Conservation (phyloP, 2,888 invertebrate species). For the Scaptomyza caliginosa region DNA sequence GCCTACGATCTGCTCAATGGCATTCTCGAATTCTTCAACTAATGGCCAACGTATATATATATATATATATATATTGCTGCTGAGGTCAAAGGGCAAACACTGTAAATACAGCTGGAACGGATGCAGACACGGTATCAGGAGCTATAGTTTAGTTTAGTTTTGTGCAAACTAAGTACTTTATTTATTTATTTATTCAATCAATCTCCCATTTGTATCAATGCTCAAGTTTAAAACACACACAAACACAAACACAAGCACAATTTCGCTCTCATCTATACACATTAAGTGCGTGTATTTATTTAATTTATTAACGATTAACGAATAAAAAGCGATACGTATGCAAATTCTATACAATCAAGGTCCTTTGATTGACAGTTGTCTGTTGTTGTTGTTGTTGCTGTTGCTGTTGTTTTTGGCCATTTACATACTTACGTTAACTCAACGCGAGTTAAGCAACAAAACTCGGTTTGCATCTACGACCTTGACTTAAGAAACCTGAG, state of each 20-base stretch:
- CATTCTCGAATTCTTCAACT: constrained; percentile 82
- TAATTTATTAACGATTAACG: not conserved
- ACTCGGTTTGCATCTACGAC: too few species aligned
- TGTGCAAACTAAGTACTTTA: not conserved
- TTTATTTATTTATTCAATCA: not conserved
- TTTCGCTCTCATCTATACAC: not conserved
- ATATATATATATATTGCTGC: constrained; percentile 78
- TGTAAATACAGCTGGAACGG: not conserved
- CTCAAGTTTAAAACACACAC: not conserved
- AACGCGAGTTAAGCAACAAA: too few species aligned
- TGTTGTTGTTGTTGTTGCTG: too few species aligned
- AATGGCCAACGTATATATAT: constrained; percentile 80
- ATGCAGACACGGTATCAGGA: constrained; percentile 36
- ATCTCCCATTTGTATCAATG: not conserved
- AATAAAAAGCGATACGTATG: not conserved
- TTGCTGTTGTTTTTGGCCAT: too few species aligned
- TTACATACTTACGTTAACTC: too few species aligned
- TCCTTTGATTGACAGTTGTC: too few species aligned
- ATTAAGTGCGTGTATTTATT: not conserved
- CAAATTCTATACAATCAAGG: not conserved
- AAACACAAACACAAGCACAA: not conserved
- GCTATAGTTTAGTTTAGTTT: constrained; percentile 24
- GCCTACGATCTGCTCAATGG: constrained; percentile 81
- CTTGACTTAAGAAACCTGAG: too few species aligned
- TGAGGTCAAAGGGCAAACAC: not conserved